phyloP scores from a whole-genome alignment of 2,797 vertebrate genomes.

The Mus minutoides region DNA sequence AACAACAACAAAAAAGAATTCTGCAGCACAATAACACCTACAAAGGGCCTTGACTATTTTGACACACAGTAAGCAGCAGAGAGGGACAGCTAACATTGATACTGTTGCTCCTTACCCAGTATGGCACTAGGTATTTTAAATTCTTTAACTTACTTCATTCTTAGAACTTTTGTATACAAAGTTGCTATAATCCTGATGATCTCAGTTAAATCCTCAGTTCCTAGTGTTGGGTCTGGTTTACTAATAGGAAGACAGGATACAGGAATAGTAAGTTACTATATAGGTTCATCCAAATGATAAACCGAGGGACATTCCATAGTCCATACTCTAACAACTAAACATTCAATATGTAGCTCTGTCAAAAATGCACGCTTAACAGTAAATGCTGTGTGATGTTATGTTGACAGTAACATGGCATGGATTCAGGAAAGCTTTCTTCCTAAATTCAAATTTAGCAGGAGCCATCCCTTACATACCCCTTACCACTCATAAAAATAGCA shows the following conservation, averaged over 20 bases:
- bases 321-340: not conserved
- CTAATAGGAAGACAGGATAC: not conserved
- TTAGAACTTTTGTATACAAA: not conserved
- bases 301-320: not conserved
- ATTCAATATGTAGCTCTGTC: not conserved
- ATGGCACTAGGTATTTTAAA: not conserved
- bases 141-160: not conserved
- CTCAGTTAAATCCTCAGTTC: too few relatives aligned
- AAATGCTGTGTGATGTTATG: conserved; percentile 30
- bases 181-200: too few relatives aligned
- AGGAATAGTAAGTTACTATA: not conserved
- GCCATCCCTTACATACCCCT: not conserved
- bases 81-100: not conserved
- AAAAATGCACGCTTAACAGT: conserved; percentile 33
- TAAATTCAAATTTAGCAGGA: conserved; percentile 26
- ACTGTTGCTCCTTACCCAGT: not conserved
- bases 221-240: not conserved
- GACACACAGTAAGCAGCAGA: not conserved
- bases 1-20: too few relatives aligned
- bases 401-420: not conserved
- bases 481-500: conserved; percentile 22
- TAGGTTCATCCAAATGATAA: not conserved
- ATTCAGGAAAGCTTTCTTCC: conserved; percentile 38
- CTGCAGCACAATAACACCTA: not conserved
- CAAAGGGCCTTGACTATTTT: not conserved